phyloP scores from a whole-genome alignment of 2,888 invertebrate species.

The Uloborus plumipes region DNA sequence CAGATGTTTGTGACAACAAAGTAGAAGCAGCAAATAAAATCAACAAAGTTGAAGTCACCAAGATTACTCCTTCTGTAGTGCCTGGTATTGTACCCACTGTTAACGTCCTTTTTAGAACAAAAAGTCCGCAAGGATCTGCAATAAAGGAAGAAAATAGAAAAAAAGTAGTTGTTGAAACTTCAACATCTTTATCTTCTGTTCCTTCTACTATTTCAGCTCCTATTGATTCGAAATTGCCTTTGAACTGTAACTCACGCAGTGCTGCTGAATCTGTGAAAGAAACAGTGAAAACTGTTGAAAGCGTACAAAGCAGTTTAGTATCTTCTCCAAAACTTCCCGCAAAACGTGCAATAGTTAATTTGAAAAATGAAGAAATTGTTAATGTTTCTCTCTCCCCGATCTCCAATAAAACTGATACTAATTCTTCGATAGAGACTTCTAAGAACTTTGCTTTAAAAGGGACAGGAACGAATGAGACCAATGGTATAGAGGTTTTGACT shows the following conservation, averaged over 20 bases:
- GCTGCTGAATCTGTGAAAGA: slow-evolving; percentile 19
- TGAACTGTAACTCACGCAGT: background rate
- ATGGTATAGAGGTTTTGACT: too few relatives aligned
- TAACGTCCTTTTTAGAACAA: slow-evolving; percentile 49
- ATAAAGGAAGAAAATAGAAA: slow-evolving; percentile 35
- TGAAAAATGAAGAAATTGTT: slow-evolving; percentile 30
- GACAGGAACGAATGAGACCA: too few relatives aligned
- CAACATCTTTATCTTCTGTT: slow-evolving; percentile 11
- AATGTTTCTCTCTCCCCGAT: slow-evolving; percentile 18
- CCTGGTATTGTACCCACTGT: slow-evolving; percentile 42
- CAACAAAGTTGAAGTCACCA: slow-evolving; percentile 40
- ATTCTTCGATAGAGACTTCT: too few relatives aligned
- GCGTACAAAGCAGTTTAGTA: slow-evolving; percentile 20
- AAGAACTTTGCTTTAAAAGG: too few relatives aligned
- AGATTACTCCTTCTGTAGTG: slow-evolving; percentile 27
- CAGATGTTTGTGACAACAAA: slow-evolving; percentile 22
- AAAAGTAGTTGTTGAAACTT: slow-evolving; percentile 49
- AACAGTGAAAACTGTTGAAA: slow-evolving; percentile 32
- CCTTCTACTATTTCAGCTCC: slow-evolving; percentile 38
- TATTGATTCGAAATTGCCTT: background rate
- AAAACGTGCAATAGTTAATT: slow-evolving; percentile 37
- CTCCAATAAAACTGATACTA: background rate
- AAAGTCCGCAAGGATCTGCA: slow-evolving; percentile 27
- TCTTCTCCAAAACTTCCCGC: slow-evolving; percentile 20
- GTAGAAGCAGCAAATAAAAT: slow-evolving; percentile 5